Base-by-base conservation (phyloP, 1,140 invertebrate species). In the Orchestia grillus region DNA sequence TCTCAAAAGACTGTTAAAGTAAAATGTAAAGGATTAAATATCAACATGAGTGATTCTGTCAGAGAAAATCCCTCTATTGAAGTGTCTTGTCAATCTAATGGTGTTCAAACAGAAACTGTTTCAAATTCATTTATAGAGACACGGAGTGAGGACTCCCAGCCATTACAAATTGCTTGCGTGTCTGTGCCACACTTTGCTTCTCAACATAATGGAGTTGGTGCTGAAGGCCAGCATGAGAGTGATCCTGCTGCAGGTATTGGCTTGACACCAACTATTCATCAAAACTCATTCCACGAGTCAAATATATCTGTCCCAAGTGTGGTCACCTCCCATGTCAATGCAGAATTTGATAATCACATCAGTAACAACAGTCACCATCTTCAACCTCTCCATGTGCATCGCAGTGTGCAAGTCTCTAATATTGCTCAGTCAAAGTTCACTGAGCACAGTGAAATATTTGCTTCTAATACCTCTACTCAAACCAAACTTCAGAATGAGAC, bases 271-370 rank as follows among this genome's bases (percentile, higher is more conserved):
- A 16, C 92, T 4, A 45, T 23, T 15, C 43, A 94, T 45, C 92
- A 94, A 11, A n/a, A 44, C 43, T 40, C 44, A 16, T 45, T 47
- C 41, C 3, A 47, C 0, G 92, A 94, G 36, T 94, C 92, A 19
- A 94, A 6, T n/a, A 3, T 47, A 45, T 47, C 43, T 45, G 3
- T 94, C 0, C 92, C 92, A 23, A 94, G 36, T 44, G 92, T 94
- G 45, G 92, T 94, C 8, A 44, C 92, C 36, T 94, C 92, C 44
- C 92, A 94, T 94, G 92, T 94, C 11, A 44, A 23, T 44, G 36
- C 92, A 16, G 43, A n/a, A 23, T 47, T 23, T 47, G 8, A 94
- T 19, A 94, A 44, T 94, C 1, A 44, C 23, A 6, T 19, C 92
- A 1, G 44, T 40, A 47, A 40, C 40, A 40, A 47, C 41, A n/a